A percentile compares a stretch with the other conserved stretches of the same genome.
Conservation (phyloP, 1,140 invertebrate species). For the Drosophila arawakana region DNA sequence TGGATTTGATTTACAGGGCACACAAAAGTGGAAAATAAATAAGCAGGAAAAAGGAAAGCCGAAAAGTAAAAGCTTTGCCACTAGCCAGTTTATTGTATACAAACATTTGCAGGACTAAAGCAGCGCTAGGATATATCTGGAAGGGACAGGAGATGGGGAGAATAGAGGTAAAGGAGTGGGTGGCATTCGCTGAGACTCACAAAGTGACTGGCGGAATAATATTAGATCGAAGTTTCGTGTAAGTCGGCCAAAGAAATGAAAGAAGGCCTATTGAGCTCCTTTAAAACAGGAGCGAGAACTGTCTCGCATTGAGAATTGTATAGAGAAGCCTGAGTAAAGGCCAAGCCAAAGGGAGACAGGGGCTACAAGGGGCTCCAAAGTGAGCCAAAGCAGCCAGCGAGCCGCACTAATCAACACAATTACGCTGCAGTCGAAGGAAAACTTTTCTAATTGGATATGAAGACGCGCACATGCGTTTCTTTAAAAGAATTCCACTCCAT, state of each 20-base stretch:
- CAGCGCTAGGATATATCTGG: constrained; percentile 8
- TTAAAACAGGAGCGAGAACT: constrained; percentile 41
- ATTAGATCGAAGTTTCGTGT: constrained; percentile 71
- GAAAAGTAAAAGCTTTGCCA: constrained; percentile 75
- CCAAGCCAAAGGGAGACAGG: constrained; percentile 1
- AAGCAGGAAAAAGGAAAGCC: constrained; percentile 70
- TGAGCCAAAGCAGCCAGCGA: constrained; percentile 52
- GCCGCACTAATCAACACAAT: constrained; percentile 82
- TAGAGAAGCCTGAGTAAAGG: constrained; percentile 5
- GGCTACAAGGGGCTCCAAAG: constrained; percentile 20
- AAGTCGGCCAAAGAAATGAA: constrained; percentile 44
- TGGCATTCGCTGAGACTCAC: neutral
- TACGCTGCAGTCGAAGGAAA: constrained; percentile 75
- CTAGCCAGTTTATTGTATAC: constrained; percentile 70
- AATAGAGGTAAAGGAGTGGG: neutral
- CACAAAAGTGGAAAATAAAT: constrained; percentile 45
- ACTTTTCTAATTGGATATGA: constrained; percentile 83
- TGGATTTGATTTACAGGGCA: constrained; percentile 30
- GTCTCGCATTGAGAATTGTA: neutral
- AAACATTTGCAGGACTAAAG: constrained; percentile 68
- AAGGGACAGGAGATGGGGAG: constrained; percentile 7
- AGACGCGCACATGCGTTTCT: constrained; percentile 80
- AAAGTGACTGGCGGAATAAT: constrained; percentile 58
- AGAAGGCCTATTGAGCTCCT: constrained; percentile 41
- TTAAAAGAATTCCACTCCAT: constrained; percentile 72